Evolutionary conservation across 2,113 vertebrate genomes (phyloP).

Genomic region (Hemiscyllium ocellatum): DNA sequence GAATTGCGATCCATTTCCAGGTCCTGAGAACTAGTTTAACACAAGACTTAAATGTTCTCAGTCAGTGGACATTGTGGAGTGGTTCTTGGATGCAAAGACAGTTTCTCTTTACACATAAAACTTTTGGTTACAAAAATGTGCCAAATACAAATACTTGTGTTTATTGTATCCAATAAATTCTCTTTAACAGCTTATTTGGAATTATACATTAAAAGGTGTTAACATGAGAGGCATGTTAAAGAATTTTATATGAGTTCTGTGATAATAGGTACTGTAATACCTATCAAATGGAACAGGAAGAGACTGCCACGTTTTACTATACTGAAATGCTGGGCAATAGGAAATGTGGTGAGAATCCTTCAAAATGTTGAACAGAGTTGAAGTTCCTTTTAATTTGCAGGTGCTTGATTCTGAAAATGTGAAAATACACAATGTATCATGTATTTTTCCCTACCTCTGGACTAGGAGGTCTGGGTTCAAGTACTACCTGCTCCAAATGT

Average conservation of each 20-base stretch:
- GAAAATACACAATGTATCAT: not conserved
- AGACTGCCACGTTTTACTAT: not conserved
- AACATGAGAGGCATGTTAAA: not conserved
- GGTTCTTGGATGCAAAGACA: not conserved
- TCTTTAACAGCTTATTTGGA: not conserved
- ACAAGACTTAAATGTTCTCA: not conserved
- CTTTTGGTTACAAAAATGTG: not conserved
- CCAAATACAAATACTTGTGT: not conserved
- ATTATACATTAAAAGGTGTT: not conserved
- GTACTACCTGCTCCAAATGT: no score
- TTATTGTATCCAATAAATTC: not conserved
- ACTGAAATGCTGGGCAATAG: not conserved
- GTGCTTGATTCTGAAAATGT: not conserved
- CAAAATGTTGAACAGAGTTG: not conserved
- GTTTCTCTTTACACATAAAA: not conserved
- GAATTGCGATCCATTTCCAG: conserved; percentile 18
- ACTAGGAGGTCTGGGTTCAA: no score
- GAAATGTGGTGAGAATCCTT: not conserved
- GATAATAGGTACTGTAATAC: not conserved
- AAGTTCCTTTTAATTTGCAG: not conserved
- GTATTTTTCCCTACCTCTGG: no score
- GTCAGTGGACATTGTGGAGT: not conserved
- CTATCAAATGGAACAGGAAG: not conserved
- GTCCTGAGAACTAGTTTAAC: not conserved
- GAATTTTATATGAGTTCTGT: not conserved